Conservation (phyloP, 2,888 invertebrate genomes). For the Tachystola acroxantha region DNA sequence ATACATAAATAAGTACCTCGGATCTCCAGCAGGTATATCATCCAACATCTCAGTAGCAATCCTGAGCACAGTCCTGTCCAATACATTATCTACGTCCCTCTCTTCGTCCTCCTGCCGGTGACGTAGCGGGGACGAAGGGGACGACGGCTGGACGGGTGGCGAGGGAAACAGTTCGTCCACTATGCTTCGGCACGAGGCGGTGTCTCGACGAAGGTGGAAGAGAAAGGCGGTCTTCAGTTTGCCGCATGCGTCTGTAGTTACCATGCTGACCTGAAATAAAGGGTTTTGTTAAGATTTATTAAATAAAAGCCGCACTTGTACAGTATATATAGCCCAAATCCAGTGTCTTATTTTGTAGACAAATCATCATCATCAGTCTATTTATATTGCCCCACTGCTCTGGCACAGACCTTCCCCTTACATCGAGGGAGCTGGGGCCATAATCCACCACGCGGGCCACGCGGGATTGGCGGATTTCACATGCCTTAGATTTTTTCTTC, state of each 20-base stretch:
- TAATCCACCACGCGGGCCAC: too few species aligned
- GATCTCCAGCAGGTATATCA: slow-evolving; percentile 93
- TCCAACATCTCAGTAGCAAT: slow-evolving; percentile 89
- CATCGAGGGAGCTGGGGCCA: too few species aligned
- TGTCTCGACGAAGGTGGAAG: slow-evolving; percentile 81
- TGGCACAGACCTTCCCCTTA: too few species aligned
- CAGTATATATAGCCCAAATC: too few species aligned
- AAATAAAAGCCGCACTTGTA: too few species aligned
- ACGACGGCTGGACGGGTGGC: slow-evolving; percentile 51
- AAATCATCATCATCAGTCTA: too few species aligned
- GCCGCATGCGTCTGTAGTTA: slow-evolving; percentile 54
- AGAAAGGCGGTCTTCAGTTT: slow-evolving; percentile 88
- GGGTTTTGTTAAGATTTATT: too few species aligned
- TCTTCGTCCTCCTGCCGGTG: slow-evolving; percentile 23
- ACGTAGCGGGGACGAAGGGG: neutral
- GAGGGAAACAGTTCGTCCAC: slow-evolving; percentile 46
- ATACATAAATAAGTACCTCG: too few species aligned
- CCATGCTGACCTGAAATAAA: slow-evolving; percentile 38
- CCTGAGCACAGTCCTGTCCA: slow-evolving; percentile 51
- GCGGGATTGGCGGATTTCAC: too few species aligned
- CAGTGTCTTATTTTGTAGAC: too few species aligned
- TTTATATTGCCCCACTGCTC: too few species aligned
- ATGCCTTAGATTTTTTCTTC: too few species aligned
- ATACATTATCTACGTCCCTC: slow-evolving; percentile 44
- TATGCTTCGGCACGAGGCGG: slow-evolving; percentile 29